Percentiles rank a stretch among this genome's conserved stretches.
Evolutionary conservation across 2,797 vertebrate species (phyloP).

Genomic region (Psittacula derbiana): DNA sequence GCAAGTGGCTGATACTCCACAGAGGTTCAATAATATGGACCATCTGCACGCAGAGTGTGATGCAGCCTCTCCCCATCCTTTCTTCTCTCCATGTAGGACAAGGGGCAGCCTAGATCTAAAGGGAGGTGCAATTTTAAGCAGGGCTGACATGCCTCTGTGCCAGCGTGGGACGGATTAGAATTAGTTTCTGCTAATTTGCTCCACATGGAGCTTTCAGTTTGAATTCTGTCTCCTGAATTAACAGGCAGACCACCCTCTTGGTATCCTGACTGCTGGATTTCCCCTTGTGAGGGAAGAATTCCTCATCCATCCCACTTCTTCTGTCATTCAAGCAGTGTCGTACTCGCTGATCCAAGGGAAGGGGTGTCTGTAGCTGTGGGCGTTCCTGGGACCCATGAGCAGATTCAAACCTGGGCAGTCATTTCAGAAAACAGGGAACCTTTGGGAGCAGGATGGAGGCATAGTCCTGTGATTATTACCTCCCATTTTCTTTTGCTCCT

Average conservation of each 20-base stretch:
- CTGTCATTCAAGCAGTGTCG: neutral
- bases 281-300: neutral
- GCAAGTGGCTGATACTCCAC: constrained; percentile 53
- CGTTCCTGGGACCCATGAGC: neutral
- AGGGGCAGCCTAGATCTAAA: constrained; percentile 43
- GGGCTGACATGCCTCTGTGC: constrained; percentile 30
- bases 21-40: constrained; percentile 60
- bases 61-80: neutral
- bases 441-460: neutral
- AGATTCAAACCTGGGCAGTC: neutral
- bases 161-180: constrained; percentile 54
- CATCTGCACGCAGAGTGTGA: constrained; percentile 42
- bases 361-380: neutral
- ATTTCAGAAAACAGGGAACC: neutral
- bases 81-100: neutral
- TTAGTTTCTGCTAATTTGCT: constrained; percentile 68
- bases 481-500: neutral
- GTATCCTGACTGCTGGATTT: constrained; percentile 4
- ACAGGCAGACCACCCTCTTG: constrained; percentile 46
- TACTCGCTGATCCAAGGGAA: neutral
- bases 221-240: constrained; percentile 45
- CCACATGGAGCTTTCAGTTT: constrained; percentile 63
- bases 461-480: neutral
- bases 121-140: constrained; percentile 1
- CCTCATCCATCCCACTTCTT: neutral